Percentiles rank a stretch among this genome's conserved stretches.
phyloP scores from a whole-genome alignment of 2,888 invertebrate species.

The Bimastos eiseni region DNA sequence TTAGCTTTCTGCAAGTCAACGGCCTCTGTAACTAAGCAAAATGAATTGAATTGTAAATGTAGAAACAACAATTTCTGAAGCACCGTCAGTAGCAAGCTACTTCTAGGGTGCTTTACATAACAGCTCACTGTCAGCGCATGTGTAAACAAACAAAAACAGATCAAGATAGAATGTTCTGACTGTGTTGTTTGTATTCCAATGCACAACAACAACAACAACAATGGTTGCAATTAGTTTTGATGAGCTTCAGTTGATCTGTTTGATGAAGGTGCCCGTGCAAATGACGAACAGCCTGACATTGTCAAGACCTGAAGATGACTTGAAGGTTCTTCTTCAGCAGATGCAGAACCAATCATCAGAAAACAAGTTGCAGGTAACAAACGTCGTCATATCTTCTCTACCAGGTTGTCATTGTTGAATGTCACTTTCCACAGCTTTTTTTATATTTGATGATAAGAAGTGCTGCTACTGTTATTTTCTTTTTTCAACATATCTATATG shows the following conservation, averaged over 20 bases:
- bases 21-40: too few relatives aligned
- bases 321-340: neutral
- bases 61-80: too few relatives aligned
- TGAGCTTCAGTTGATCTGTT: neutral
- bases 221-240: too few relatives aligned
- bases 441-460: neutral
- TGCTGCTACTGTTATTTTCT: neutral
- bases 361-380: slow-evolving; percentile 13
- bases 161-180: too few relatives aligned
- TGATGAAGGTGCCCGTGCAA: neutral
- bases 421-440: neutral
- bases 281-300: neutral
- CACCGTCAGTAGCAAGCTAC: too few relatives aligned
- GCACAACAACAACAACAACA: too few relatives aligned
- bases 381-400: neutral
- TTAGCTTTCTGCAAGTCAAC: neutral
- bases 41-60: too few relatives aligned
- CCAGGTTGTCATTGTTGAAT: neutral
- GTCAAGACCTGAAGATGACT: neutral
- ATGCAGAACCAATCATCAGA: neutral
- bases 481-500: neutral
- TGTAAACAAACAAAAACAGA: too few relatives aligned
- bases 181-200: too few relatives aligned
- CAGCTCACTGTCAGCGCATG: too few relatives aligned
- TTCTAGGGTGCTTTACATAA: too few relatives aligned